Evolutionary conservation across 2,113 vertebrate genomes (phyloP), one percentile per base, ranked within the genome.

Genomic region (Lanius ludovicianus): DNA sequence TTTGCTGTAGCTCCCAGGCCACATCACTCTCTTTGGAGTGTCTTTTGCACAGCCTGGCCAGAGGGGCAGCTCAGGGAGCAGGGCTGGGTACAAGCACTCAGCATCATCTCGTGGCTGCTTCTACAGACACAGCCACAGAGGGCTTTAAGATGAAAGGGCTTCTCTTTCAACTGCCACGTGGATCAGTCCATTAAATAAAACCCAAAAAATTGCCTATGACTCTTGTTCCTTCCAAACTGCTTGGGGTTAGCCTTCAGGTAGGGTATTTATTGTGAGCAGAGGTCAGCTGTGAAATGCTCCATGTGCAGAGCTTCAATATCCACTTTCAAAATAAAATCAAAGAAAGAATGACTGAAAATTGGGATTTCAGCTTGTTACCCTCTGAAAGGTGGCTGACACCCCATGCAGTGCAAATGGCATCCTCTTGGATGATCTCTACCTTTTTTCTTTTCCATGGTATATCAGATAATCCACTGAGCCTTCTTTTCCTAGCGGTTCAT

Each of bases 271-370:
- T 8, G 35, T 24, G 52, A 81, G 60, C 39, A 63, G 73, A 84
- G 56, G 50, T 89, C 47, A 59, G 37, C 71, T 84, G n/a, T 65
- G 90, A 84, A 84, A 89, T 35, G 31, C 14, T 67, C 44, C 59
- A 65, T 2, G 16, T 65, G 55, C 68, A 50, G 63, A 47, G 39
- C n/a, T 94, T 73, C 91, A 55, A 33, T 35, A 87, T 24, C 33
- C 49, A 59, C 65, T 91, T 75, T 70, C 62, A 68, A 84, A 95
- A 82, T 41, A 71, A 92, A 94, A 92, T 83, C 75, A 86, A 87
- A 89, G 64, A 53, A 63, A 79, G 64, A 71, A 91, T 60, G 18
- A 60, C 74, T 64, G 33, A 79, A 93, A 93, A 85, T 27, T 41
- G 57, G 24, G 37, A 85, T 92, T 92, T 89, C 69, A 68, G 60